These are phyloP conservation scores for Ericerus pela DNA, from an alignment of 1,140 invertebrate genomes.

Conservation along the genomic window DNA sequence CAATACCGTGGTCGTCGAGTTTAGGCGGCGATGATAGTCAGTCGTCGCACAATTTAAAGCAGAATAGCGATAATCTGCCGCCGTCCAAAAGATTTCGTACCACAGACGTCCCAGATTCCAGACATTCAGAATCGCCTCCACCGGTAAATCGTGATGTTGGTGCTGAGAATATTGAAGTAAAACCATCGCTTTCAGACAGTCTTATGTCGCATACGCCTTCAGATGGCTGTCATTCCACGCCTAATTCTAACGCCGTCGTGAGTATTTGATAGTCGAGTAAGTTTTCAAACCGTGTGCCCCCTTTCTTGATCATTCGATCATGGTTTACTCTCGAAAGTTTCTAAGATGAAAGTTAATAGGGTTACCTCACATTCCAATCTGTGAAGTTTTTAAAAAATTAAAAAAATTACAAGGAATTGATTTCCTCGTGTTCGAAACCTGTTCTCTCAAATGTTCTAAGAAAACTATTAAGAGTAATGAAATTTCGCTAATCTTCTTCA, in stretches of 20 bases:
- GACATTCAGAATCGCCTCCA: constrained; percentile 1
- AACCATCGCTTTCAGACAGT: background rate
- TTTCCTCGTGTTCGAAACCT: too few relatives aligned
- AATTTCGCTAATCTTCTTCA: too few relatives aligned
- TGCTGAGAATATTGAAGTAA: background rate
- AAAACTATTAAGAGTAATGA: too few relatives aligned
- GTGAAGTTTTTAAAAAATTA: too few relatives aligned
- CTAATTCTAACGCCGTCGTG: background rate
- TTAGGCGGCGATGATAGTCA: constrained; percentile 1
- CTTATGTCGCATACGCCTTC: background rate
- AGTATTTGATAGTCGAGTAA: too few relatives aligned
- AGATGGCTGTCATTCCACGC: background rate
- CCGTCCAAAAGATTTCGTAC: constrained; percentile 2
- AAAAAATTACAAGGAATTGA: too few relatives aligned
- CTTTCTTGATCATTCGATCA: too few relatives aligned
- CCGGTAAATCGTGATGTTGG: background rate
- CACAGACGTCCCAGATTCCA: background rate
- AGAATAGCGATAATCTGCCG: constrained; percentile 6
- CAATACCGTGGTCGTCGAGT: constrained; percentile 6
- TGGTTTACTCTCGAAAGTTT: too few relatives aligned
- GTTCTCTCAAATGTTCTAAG: too few relatives aligned
- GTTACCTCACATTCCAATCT: too few relatives aligned
- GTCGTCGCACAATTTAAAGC: background rate
- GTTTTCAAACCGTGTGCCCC: too few relatives aligned
- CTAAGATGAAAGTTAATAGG: too few relatives aligned